Conservation (phyloP, 2,797 vertebrate species). For the Hybognathus amarus region DNA sequence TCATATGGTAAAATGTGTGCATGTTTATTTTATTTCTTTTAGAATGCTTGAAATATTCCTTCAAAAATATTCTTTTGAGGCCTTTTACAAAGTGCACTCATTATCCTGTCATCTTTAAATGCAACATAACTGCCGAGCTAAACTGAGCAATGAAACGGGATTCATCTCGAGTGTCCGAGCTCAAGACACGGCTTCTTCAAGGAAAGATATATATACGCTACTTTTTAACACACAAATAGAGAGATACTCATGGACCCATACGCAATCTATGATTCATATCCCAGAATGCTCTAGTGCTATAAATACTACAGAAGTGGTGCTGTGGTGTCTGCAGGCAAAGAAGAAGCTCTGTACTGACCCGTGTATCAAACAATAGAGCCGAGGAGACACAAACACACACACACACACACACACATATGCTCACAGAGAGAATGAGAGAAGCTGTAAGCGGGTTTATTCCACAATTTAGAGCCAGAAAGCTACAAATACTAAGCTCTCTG, state of each 20-base stretch:
- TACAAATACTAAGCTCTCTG: slow-evolving; percentile 23
- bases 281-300: slow-evolving; percentile 54
- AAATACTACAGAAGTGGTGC: slow-evolving; percentile 50
- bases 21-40: background rate
- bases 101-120: slow-evolving; percentile 31
- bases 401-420: background rate
- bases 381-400: slow-evolving; percentile 19
- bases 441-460: slow-evolving; percentile 21
- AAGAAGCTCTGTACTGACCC: slow-evolving; percentile 43
- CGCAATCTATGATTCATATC: slow-evolving; percentile 50
- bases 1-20: background rate
- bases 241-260: slow-evolving; percentile 8
- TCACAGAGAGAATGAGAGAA: background rate
- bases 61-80: background rate
- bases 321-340: slow-evolving; percentile 51
- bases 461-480: background rate
- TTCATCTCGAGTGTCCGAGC: background rate
- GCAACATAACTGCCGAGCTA: background rate
- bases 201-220: background rate
- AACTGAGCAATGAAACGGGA: background rate
- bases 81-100: background rate
- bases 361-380: slow-evolving; percentile 27
- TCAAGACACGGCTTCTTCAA: background rate
- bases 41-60: background rate
- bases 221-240: slow-evolving; percentile 1